Conservation (phyloP, 2,113 vertebrate species). For the Panthera tigris region DNA sequence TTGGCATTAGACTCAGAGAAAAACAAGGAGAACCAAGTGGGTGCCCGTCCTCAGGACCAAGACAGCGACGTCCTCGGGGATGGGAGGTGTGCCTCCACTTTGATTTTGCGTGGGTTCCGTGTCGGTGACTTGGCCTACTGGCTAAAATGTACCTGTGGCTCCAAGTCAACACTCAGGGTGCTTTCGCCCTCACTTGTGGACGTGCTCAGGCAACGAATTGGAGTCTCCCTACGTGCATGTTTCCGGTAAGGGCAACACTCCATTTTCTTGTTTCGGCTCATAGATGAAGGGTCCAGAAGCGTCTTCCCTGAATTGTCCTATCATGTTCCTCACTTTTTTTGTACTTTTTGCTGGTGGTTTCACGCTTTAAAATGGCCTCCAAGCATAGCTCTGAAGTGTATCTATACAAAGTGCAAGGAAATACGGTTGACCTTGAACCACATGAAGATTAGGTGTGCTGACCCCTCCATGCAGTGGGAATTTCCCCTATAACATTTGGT, state of each 20-base stretch:
- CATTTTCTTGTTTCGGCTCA: neutral
- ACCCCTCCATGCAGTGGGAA: neutral
- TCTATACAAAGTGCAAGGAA: neutral
- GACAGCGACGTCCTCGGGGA: neutral
- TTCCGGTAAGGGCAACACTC: neutral
- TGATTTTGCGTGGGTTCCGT: neutral
- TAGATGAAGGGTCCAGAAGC: neutral
- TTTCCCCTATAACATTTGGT: neutral
- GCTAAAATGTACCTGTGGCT: neutral
- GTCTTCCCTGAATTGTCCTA: neutral
- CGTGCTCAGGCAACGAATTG: fast-evolving
- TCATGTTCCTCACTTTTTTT: neutral
- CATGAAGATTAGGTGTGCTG: neutral
- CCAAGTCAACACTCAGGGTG: neutral
- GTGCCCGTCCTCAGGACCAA: neutral
- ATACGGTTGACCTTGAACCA: neutral
- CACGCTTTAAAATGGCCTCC: neutral
- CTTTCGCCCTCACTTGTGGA: neutral
- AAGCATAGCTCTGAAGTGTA: no score
- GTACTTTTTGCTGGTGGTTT: neutral
- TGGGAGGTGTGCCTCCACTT: neutral
- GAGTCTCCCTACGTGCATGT: neutral
- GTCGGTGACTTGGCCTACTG: neutral
- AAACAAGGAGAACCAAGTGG: fast-evolving
- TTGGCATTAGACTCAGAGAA: neutral